phyloP scores from a whole-genome alignment of 2,113 vertebrate species.

The Rhadina sibilatrix region DNA sequence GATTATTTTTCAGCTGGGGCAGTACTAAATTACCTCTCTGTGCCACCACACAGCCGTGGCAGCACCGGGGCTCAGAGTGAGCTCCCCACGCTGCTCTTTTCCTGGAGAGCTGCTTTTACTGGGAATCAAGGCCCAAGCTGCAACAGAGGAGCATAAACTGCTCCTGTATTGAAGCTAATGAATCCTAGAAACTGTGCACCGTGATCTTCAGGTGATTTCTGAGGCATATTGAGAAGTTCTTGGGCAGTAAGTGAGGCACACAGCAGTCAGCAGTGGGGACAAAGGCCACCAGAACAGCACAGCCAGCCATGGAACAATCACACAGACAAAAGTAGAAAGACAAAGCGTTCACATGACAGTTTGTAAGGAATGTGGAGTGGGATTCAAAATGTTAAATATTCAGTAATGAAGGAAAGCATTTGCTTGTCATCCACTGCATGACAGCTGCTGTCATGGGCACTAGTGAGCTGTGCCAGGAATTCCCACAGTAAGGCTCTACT shows the following conservation, averaged over 20 bases:
- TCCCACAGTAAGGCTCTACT: neutral
- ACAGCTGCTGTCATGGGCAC: neutral
- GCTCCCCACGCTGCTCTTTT: neutral
- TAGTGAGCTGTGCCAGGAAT: neutral
- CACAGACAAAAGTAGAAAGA: neutral
- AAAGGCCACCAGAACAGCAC: neutral
- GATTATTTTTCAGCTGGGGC: constrained; percentile 10
- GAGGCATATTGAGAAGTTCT: neutral
- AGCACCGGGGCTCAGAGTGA: neutral
- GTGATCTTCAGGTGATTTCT: neutral
- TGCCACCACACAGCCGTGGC: neutral
- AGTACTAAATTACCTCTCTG: neutral
- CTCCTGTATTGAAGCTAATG: neutral
- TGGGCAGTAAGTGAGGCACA: neutral
- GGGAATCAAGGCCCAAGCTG: neutral
- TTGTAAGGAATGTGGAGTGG: neutral
- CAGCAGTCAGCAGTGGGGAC: neutral
- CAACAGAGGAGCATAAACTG: neutral
- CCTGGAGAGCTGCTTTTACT: neutral
- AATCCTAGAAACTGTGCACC: neutral
- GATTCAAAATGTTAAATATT: neutral
- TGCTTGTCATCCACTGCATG: neutral
- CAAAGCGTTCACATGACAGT: neutral
- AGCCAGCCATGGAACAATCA: neutral
- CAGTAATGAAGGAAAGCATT: neutral